Base-by-base conservation (phyloP, 2,888 invertebrate genomes). In the Pegoplata infirma region DNA sequence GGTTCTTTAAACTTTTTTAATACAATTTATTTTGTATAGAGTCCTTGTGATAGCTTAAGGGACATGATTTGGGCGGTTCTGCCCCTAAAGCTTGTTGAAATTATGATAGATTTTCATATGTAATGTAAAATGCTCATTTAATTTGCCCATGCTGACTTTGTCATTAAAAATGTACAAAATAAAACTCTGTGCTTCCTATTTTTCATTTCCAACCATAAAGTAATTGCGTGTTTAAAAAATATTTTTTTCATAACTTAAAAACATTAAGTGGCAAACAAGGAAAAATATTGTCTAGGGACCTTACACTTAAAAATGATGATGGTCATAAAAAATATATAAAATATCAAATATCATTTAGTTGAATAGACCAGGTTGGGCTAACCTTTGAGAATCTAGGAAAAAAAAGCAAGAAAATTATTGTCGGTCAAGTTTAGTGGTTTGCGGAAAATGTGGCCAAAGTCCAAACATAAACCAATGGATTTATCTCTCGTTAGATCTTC, bases 271-370 rank as follows among this genome's bases (percentile, higher is more conserved):
- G 14, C 28, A 53, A 16, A 69, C 21, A 14, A 19, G 12, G 44
- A 53, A 25, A 23, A 23, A 10, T 49, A 25, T 61, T 61, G 51
- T 53, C 69, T 44, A 14, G 44, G 46, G 46, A 25, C 23, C 32
- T n/a, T n/a, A 4, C 28, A 63, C 17, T 36, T 51, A 36, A 23
- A 21, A n/a, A n/a, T n/a, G 36, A n/a, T 36, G 19, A 53, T 40
- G 47, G 63, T 36, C 36, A n/a, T 51, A 47, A 58, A 47, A n/a
- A n/a, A n/a, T n/a, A n/a, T n/a, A n/a, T n/a, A n/a, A n/a, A 51
- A 36, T 63, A 63, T 51, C 63, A 63, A 63, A 63, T 63, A 63
- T 49, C 63, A 63, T 49, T 36, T 32, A 47, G 47, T 14, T 49
- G 47, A 47, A 47, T 12, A 12, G 23, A 12, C 8, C 19, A 12